Evolutionary conservation across 2,113 vertebrate genomes (phyloP), one percentile per base, ranked within the genome.

Genomic region (Xerus inauris): DNA sequence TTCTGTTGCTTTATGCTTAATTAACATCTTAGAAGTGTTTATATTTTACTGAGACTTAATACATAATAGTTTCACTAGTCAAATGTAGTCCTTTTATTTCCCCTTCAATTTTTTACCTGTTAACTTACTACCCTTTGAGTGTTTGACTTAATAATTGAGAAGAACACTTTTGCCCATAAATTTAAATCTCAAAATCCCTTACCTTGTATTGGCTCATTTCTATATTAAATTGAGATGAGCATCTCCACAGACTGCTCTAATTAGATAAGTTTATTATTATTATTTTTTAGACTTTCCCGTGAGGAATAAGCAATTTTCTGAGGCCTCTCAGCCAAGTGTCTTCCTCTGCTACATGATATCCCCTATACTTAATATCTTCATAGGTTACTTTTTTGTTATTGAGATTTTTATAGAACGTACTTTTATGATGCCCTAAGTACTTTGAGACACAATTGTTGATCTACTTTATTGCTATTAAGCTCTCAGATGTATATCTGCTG

Each of bases 91-190:
- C n/a, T n/a, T 19, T 26, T 65, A 57, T 17, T 10, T 19, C 59
- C 8, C 9, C 35, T 54, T 28, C 38, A 32, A 35, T 79, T 77
- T 94, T 84, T 9, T 59, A 62, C 38, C 77, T 45, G 45, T 87
- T 90, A 42, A 59, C 47, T 54, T 72, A 67, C 51, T 65, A 35
- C 8, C 22, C 30, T 79, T 42, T 69, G 42, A 73, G 49, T 82
- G 87, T 94, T 92, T 94, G 32, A 87, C 71, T 80, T 91, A 85
- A 57, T 88, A 80, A 82, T 35, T 30, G 45, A 80, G 42, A 92
- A 88, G 40, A 91, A 35, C 45, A 80, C 8, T 77, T 91, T 81
- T 88, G 77, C 62, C 51, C 65, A 81, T 76, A 81, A 59, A 65
- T 77, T 90, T 72, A 91, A 87, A 73, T 75, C 47, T 88, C 40